Evolutionary conservation across 2,113 vertebrate genomes (phyloP), one percentile per base, ranked within the genome.

Genomic region (Sturnus vulgaris): DNA sequence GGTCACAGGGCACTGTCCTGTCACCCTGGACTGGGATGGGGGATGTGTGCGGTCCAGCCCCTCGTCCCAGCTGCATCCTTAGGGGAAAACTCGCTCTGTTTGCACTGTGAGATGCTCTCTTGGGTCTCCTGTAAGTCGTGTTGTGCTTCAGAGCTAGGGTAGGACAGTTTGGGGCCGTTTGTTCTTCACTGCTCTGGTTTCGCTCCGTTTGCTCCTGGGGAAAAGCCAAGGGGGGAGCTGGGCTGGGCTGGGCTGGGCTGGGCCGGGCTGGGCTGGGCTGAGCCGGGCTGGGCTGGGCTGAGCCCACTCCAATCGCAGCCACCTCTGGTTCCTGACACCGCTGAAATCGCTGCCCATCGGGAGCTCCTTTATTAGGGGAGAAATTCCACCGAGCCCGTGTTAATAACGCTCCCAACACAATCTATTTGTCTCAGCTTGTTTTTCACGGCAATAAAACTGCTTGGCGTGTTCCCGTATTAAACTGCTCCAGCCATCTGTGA

Each of bases 401-500:
- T 91, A 70, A 73, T 59, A 53, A 65, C 5, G 39, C 66, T 66
- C 82, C 85, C 66, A 90, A 44, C 52, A 25, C 92, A 21, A 71
- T 87, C 84, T 83, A 39, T 92, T 86, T 86, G 83, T 63, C 88
- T 56, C 82, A 15, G 93, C 85, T 80, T 88, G 82, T 61, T 88
- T 87, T 86, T 52, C 87, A 20, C 3, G 7, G 85, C 69, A 69
- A 71, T 96, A 52, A 88, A 92, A 88, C 44, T 2, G 3, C 93
- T 64, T 46, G 75, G 86, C 21, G 2, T 37, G 65, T 28, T 52
- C 87, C 94, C 0, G 15, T 53, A 92, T 92, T 92, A 95, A 94
- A 92, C 78, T 68, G 63, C 82, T 85, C 44, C 90, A 89, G 59
- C 96, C 96, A 94, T 96, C 96, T 95, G 91, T 93, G 95, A 86